Evolutionary conservation across 1,140 invertebrate species (phyloP), one percentile per base, ranked within the genome.

Genomic region (Drosophila ohnishii): DNA sequence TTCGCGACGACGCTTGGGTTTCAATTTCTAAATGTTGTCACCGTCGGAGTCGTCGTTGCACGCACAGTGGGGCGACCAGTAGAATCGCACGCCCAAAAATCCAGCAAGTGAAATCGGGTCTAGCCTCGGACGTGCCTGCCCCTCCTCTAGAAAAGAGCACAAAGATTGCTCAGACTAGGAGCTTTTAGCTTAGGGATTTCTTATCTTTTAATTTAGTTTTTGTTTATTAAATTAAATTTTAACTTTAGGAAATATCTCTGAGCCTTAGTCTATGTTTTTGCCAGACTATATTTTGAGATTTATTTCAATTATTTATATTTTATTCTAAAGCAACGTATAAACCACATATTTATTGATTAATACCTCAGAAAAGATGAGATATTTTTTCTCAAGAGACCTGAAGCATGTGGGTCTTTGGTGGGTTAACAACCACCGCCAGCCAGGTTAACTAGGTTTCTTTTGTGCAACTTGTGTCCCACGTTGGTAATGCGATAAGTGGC

Each of bases 1-100:
- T 79, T 76, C 57, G 72, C 67, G 50, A 37, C 50, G 57, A 30
- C 60, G 55, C 74, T 70, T 71, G 48, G 75, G 82, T 85, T 85
- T 85, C 82, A 64, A 85, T 81, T 81, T 75, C 82, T 62, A 86
- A 81, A 80, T 65, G 70, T 74, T 64, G 71, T 75, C 70, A 56
- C 59, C 71, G 69, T 39, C 47, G 5, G 25, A 28, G 45, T 44
- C 53, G 51, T 42, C 34, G 35, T 40, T 5, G 50, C 32, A 53
- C 71, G 73, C 73, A 76, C 73, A 75, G 73, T 75, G 73, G 73
- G 37, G 16, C 48, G 10, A n/a, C 5, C 28, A 14, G 3, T 13
- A 0, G 11, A n/a, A 40, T n/a, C 13, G 44, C 64, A 66, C 40
- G 51, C 35, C 51, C 51, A 71, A 50, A 71, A 30, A n/a, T n/a